A percentile compares a stretch with the other conserved stretches of the same genome.
phyloP scores from a whole-genome alignment of 2,888 invertebrate genomes.

The Exocentrus adspersus region DNA sequence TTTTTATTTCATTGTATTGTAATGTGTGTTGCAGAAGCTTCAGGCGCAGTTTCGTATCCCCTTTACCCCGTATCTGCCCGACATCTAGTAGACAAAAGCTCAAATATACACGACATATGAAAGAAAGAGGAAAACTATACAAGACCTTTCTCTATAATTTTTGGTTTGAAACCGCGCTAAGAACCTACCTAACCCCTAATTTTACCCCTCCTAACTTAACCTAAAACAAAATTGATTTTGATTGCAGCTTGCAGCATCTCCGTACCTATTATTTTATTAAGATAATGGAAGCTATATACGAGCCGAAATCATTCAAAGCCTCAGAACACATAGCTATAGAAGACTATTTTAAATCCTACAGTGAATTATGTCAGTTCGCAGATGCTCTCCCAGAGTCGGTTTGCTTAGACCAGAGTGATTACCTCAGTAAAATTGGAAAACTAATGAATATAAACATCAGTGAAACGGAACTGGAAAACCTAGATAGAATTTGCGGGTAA shows the following conservation, averaged over 20 bases:
- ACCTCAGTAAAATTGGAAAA: slow-evolving; percentile 13
- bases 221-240: too few species aligned
- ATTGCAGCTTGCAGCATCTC: neutral
- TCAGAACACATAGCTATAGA: slow-evolving; percentile 25
- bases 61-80: too few species aligned
- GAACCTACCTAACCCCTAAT: slow-evolving; percentile 8
- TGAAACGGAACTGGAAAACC: slow-evolving; percentile 15
- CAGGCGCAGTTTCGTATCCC: too few species aligned
- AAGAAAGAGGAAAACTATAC: too few species aligned
- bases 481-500: slow-evolving; percentile 31
- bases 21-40: too few species aligned
- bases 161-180: too few species aligned
- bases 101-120: too few species aligned
- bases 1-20: too few species aligned
- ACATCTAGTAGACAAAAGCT: too few species aligned
- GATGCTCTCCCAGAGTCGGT: neutral
- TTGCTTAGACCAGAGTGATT: neutral
- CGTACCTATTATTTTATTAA: neutral
- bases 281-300: slow-evolving; percentile 32
- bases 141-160: too few species aligned
- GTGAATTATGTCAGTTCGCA: slow-evolving; percentile 24
- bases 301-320: slow-evolving; percentile 29
- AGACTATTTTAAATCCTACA: slow-evolving; percentile 34
- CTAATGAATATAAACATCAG: slow-evolving; percentile 4
- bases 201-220: neutral